These are phyloP conservation scores for Porites australiensis DNA, from an alignment of 64 coral and sea anemone species.

Conservation along the genomic window DNA sequence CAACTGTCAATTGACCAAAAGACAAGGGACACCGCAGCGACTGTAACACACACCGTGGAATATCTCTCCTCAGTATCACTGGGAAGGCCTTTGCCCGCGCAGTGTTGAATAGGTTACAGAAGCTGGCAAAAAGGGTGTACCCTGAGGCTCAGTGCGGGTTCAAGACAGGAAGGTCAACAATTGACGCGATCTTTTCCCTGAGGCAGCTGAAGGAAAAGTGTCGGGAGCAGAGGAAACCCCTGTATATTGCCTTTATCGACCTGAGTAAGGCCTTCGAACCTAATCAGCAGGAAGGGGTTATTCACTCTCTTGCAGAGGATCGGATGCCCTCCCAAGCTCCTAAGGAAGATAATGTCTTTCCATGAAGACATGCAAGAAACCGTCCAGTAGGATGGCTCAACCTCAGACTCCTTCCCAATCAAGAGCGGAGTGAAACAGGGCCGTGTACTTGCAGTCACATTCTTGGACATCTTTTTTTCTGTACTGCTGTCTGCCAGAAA, in stretches of 20 bases:
- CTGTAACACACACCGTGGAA: conserved; percentile 51
- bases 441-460: too few species aligned
- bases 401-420: too few species aligned
- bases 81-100: neutral
- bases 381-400: too few species aligned
- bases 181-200: conserved; percentile 40
- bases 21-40: too few species aligned
- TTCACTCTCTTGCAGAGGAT: too few species aligned
- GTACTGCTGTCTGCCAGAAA: neutral
- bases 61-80: conserved; percentile 37
- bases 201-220: conserved; percentile 59
- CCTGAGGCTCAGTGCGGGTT: conserved; percentile 34
- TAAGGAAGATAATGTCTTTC: too few species aligned
- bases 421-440: too few species aligned
- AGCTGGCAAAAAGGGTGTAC: neutral
- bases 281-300: neutral
- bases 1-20: too few species aligned
- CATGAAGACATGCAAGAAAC: too few species aligned
- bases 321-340: too few species aligned
- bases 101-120: neutral
- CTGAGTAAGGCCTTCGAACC: neutral
- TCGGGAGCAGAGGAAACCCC: neutral
- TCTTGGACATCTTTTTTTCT: too few species aligned
- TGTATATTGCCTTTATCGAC: neutral
- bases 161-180: conserved; percentile 3